Evolutionary conservation across 2,888 invertebrate species (phyloP).

Genomic region (Malthinus seriepunctatus): DNA sequence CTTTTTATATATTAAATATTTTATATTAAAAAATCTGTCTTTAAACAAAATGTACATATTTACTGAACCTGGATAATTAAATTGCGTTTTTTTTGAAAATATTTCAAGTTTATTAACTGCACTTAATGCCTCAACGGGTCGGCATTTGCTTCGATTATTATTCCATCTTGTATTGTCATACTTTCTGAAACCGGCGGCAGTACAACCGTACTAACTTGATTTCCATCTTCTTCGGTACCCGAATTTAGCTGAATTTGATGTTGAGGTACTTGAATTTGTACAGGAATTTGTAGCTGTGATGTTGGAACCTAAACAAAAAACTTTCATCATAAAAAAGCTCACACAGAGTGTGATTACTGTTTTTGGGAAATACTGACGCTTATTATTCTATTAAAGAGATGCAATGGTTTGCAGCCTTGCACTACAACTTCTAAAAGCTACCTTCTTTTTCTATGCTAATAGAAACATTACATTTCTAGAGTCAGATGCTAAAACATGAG

Average conservation of each 20-base stretch:
- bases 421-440: too few species aligned
- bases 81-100: background rate
- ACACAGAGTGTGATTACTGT: too few species aligned
- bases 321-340: background rate
- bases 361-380: too few species aligned
- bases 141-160: constrained; percentile 1
- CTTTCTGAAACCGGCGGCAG: constrained; percentile 58
- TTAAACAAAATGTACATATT: constrained; percentile 8
- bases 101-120: constrained; percentile 12
- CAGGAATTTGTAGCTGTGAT: constrained; percentile 63
- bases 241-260: constrained; percentile 51
- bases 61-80: constrained; percentile 6
- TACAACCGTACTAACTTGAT: constrained; percentile 57
- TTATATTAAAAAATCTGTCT: constrained; percentile 10
- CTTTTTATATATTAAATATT: constrained; percentile 12
- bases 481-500: too few species aligned
- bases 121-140: constrained; percentile 9
- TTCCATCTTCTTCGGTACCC: constrained; percentile 46
- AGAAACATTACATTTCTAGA: too few species aligned
- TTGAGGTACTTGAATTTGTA: constrained; percentile 69
- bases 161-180: constrained; percentile 36
- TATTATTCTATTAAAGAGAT: too few species aligned
- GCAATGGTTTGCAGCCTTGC: too few species aligned
- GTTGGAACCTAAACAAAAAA: constrained; percentile 59
- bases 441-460: too few species aligned